These are phyloP conservation scores for Sminthurinus aureus DNA, from an alignment of 2,888 invertebrate genomes.

Conservation along the genomic window DNA sequence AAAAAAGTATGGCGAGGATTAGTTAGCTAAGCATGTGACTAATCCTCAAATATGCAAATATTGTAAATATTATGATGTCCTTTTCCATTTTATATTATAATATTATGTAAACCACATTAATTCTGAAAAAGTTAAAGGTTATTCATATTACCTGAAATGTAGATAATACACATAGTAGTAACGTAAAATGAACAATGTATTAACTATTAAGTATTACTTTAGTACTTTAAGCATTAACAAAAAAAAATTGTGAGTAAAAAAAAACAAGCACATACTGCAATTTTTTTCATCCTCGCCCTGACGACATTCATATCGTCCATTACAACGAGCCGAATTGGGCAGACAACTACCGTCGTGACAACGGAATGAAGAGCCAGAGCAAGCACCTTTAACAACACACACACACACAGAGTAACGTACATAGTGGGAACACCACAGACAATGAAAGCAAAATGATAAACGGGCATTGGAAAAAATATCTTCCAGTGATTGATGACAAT, in stretches of 20 bases:
- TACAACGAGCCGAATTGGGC: slow-evolving; percentile 61
- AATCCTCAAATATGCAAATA: no score
- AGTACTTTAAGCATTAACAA: not conserved
- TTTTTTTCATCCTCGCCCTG: slow-evolving; percentile 59
- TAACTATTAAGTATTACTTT: not conserved
- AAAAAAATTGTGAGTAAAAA: not conserved
- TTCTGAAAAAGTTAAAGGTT: not conserved
- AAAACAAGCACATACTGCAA: slow-evolving; percentile 56
- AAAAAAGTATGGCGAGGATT: no score
- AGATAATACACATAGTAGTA: not conserved
- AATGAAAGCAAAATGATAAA: not conserved
- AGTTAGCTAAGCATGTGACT: no score
- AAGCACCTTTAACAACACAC: slow-evolving; percentile 45
- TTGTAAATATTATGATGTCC: no score
- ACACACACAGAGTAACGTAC: not conserved
- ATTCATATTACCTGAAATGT: not conserved
- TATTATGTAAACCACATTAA: no score
- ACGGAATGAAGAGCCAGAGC: slow-evolving; percentile 64
- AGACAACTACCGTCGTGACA: slow-evolving; percentile 67
- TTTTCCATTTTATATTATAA: no score
- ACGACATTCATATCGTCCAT: slow-evolving; percentile 59
- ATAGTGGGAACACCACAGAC: not conserved
- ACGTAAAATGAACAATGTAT: no score
- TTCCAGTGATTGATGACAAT: no score
- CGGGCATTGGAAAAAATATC: not conserved